Conservation (phyloP, 2,113 vertebrate genomes). For the Piaya cayana region DNA sequence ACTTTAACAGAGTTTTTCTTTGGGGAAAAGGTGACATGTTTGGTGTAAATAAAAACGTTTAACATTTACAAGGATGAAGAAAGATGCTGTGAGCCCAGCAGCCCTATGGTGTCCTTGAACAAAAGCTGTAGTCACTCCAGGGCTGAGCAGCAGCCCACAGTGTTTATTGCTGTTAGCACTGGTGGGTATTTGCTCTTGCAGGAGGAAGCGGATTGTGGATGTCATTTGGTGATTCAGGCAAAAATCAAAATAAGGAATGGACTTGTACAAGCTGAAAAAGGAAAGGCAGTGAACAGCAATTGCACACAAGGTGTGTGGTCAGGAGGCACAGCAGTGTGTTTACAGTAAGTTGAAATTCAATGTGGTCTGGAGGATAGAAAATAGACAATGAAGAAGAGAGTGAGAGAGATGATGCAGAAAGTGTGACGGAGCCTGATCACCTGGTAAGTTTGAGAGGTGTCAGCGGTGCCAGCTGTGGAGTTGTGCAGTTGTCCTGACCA, state of each 20-base stretch:
- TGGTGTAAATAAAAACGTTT: slow-evolving; percentile 8
- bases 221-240: background rate
- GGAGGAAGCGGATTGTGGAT: slow-evolving; percentile 5
- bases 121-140: slow-evolving; percentile 3
- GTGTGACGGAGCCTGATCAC: background rate
- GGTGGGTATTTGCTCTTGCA: slow-evolving; percentile 17
- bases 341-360: background rate
- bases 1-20: background rate
- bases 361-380: background rate
- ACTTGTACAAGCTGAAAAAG: background rate
- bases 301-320: background rate
- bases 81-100: background rate
- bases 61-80: background rate
- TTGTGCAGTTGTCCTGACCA: background rate
- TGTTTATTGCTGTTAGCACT: slow-evolving; percentile 22
- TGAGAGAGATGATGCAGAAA: background rate
- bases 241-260: slow-evolving; percentile 18
- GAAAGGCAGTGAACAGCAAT: background rate
- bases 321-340: background rate
- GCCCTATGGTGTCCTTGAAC: background rate
- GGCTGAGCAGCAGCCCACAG: background rate
- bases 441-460: background rate
- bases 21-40: background rate
- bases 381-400: background rate
- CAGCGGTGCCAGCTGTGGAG: background rate